phyloP scores from a whole-genome alignment of 2,113 vertebrate genomes.

The Vicugna pacos region DNA sequence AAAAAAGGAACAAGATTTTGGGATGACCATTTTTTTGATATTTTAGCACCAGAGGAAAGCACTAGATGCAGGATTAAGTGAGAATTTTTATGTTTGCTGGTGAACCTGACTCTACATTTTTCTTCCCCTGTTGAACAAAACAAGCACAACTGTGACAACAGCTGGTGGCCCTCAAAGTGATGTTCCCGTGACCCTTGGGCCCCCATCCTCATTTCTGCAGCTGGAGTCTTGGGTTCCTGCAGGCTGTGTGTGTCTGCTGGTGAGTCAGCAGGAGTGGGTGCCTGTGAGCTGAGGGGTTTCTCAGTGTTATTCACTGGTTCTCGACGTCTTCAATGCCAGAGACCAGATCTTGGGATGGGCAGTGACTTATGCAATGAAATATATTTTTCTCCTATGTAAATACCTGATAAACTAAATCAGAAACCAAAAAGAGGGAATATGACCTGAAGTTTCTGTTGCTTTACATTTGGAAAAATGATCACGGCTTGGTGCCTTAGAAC shows the following conservation, averaged over 20 bases:
- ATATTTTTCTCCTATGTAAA: not conserved
- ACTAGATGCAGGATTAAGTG: not conserved
- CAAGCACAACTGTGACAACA: not conserved
- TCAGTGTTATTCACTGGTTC: not conserved
- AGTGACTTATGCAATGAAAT: not conserved
- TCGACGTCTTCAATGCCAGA: not conserved
- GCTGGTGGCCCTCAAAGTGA: not conserved
- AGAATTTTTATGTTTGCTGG: not conserved
- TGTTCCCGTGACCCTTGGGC: not conserved
- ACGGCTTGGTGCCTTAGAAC: not conserved
- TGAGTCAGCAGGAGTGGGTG: not conserved
- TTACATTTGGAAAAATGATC: conserved; percentile 2
- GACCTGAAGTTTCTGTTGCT: not conserved
- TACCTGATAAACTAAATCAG: not conserved
- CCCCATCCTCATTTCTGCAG: not conserved
- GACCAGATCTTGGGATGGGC: not conserved
- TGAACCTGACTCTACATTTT: not conserved
- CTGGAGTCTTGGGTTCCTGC: not conserved
- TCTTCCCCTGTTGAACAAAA: conserved; percentile 3
- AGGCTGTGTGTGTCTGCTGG: not conserved
- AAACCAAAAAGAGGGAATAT: not conserved
- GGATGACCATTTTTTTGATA: not conserved
- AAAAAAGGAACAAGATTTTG: not conserved
- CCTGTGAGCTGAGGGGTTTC: fast-evolving
- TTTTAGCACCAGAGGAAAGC: conserved; percentile 11